Evolutionary conservation across 2,888 invertebrate genomes (phyloP).

Genomic region (Eurytoma californica): DNA sequence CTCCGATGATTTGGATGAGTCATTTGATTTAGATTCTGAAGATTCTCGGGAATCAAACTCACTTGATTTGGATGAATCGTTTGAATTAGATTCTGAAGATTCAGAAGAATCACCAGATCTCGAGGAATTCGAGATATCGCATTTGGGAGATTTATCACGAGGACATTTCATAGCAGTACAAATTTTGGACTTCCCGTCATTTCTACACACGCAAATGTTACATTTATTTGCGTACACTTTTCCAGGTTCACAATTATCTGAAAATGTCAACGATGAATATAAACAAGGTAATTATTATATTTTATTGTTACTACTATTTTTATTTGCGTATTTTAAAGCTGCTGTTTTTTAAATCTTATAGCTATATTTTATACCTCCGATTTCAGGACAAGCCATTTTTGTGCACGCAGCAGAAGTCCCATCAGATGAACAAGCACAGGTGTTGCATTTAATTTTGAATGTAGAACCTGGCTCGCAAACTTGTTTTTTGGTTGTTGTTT

Average conservation of each 20-base stretch:
- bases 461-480: constrained; percentile 75
- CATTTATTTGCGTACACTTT: constrained; percentile 76
- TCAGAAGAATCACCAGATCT: constrained; percentile 10
- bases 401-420: constrained; percentile 3
- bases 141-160: too few relatives aligned
- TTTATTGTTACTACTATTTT: not conserved
- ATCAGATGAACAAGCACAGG: constrained; percentile 73
- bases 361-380: not conserved
- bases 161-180: constrained; percentile 71
- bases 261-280: constrained; percentile 11
- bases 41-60: too few relatives aligned
- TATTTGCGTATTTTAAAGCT: not conserved
- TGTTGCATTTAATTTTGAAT: constrained; percentile 77
- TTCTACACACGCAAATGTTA: constrained; percentile 77
- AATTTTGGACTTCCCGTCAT: constrained; percentile 74
- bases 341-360: too few relatives aligned
- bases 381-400: not conserved
- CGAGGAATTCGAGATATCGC: not conserved
- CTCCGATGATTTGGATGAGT: constrained; percentile 1
- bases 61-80: too few relatives aligned
- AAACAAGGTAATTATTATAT: not conserved
- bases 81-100: not conserved
- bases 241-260: constrained; percentile 69
- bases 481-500: constrained; percentile 3
- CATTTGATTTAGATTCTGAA: too few relatives aligned